Evolutionary conservation across 2,113 vertebrate genomes (phyloP).

Genomic region (Misgurnus anguillicaudatus): DNA sequence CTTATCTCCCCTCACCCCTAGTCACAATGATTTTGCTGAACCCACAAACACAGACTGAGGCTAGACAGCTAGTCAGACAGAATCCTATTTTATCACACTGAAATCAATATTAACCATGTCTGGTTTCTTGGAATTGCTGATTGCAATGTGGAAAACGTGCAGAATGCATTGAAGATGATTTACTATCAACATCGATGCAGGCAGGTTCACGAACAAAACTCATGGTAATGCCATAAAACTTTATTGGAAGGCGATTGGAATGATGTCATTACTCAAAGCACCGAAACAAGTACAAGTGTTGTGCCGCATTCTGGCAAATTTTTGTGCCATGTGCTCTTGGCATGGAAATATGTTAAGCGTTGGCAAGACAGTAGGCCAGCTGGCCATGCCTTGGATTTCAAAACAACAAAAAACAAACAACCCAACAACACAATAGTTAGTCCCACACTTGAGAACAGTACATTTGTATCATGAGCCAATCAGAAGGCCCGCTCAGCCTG

Average conservation of each 20-base stretch:
- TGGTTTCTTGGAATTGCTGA: constrained; percentile 64
- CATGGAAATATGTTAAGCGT: constrained; percentile 54
- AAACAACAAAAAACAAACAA: constrained; percentile 60
- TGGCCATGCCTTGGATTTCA: constrained; percentile 52
- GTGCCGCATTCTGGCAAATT: constrained; percentile 50
- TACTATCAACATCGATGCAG: not conserved
- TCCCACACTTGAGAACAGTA: constrained; percentile 33
- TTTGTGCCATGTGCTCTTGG: constrained; percentile 56
- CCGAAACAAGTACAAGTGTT: constrained; percentile 56
- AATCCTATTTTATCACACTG: constrained; percentile 54
- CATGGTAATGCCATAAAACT: constrained; percentile 44
- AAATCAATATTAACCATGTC: constrained; percentile 62
- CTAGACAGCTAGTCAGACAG: constrained; percentile 35
- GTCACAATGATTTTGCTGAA: constrained; percentile 49
- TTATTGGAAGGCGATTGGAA: constrained; percentile 36
- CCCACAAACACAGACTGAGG: constrained; percentile 19
- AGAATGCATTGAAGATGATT: constrained; percentile 39
- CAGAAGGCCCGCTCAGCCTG: constrained; percentile 17
- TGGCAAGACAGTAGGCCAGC: constrained; percentile 56
- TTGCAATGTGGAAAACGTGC: constrained; percentile 57
- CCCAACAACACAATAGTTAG: constrained; percentile 49
- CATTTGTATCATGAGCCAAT: constrained; percentile 29
- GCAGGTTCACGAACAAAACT: constrained; percentile 36
- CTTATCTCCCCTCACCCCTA: constrained; percentile 25
- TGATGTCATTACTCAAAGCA: constrained; percentile 56